Evolutionary conservation across 2,797 vertebrate species (phyloP), one percentile per base, ranked within the genome.

Genomic region (Pterois miles): DNA sequence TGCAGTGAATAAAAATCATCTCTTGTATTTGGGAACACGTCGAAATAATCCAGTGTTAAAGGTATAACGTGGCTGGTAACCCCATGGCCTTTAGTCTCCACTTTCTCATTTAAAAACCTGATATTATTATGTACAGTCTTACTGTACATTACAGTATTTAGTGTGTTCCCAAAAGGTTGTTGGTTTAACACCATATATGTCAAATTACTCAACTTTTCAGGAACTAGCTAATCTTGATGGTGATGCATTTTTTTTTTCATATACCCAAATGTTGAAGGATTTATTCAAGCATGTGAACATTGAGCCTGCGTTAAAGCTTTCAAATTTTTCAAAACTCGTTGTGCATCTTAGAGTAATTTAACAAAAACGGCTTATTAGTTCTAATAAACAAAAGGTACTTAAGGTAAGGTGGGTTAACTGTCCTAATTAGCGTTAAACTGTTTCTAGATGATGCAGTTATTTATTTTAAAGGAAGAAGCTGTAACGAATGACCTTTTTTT

Each of bases 71-170:
- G n/a, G n/a, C n/a, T n/a, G n/a, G n/a, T n/a, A n/a, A n/a, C n/a
- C n/a, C 10, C 38, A 11, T 43, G 1, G 0, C 16, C 0, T 53
- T 16, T 11, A 12, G 10, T 23, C 10, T 43, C 1, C 18, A 46
- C 3, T 27, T 64, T 27, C 2, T 20, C 4, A 8, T 27, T 58
- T 33, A 11, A n/a, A 43, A 43, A 43, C 16, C 40, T 43, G 40
- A 43, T 22, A 6, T 52, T 13, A 23, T 52, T 12, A 52, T 52
- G 0, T 52, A 52, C 0, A n/a, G n/a, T n/a, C n/a, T n/a, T n/a
- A n/a, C n/a, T n/a, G n/a, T n/a, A n/a, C n/a, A n/a, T n/a, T n/a
- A n/a, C n/a, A n/a, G n/a, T n/a, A n/a, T n/a, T n/a, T n/a, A n/a
- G n/a, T n/a, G n/a, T n/a, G n/a, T n/a, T n/a, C n/a, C n/a, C n/a